Percentiles rank a stretch among this genome's conserved stretches.
phyloP scores from a whole-genome alignment of 2,113 vertebrate species.

The Stomatorhinus ivindoensis region DNA sequence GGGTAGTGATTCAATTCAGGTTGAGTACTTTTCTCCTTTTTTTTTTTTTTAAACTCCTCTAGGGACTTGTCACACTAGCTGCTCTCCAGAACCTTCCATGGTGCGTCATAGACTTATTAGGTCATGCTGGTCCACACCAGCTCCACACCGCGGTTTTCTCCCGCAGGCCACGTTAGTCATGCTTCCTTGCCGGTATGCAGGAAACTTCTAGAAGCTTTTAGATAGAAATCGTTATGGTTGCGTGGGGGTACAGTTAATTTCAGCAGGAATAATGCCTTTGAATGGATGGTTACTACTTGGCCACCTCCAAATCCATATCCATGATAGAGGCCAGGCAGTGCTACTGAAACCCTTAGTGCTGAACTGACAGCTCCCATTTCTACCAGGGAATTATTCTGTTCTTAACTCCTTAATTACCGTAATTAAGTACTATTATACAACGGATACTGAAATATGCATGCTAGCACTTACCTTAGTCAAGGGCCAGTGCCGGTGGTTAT shows the following conservation, averaged over 20 bases:
- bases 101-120: background rate
- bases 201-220: conserved; percentile 26
- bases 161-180: conserved; percentile 7
- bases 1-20: background rate
- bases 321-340: conserved; percentile 19
- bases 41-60: background rate
- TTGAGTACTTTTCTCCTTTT: background rate
- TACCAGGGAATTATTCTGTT: conserved; percentile 12
- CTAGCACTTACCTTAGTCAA: conserved; percentile 19
- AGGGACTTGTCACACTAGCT: background rate
- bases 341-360: background rate
- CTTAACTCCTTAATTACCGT: conserved; percentile 24
- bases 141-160: background rate
- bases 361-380: conserved; percentile 13
- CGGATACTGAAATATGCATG: conserved; percentile 16
- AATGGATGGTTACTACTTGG: conserved; percentile 49
- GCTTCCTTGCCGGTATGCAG: conserved; percentile 20
- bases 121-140: background rate
- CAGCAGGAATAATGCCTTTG: conserved; percentile 45
- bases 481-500: background rate
- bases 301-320: conserved; percentile 46
- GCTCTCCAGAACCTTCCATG: background rate
- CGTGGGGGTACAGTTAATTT: conserved; percentile 58
- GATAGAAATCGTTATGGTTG: conserved; percentile 30
- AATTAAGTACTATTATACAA: conserved; percentile 23